Evolutionary conservation across 2,888 invertebrate genomes (phyloP).

Genomic region (Eristalis tenax): DNA sequence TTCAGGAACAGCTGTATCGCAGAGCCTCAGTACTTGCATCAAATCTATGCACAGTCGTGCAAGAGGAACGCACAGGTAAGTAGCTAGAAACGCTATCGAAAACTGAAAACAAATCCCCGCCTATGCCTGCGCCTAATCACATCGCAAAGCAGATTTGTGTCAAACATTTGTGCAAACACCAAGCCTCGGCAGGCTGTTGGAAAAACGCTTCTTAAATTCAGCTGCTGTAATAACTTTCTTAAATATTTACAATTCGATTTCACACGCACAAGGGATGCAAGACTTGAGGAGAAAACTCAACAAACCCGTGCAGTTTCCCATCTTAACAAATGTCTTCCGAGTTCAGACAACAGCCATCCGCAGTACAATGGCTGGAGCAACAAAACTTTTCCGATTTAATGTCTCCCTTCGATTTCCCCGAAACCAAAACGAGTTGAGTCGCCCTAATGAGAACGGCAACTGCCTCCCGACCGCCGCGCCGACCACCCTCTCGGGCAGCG

Average conservation of each 20-base stretch:
- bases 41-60: too few species aligned
- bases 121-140: too few species aligned
- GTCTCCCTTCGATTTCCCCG: background rate
- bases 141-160: background rate
- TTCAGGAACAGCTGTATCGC: too few species aligned
- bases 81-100: too few species aligned
- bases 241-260: background rate
- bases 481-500: background rate
- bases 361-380: background rate
- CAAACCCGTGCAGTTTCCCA: background rate
- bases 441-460: background rate
- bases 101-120: too few species aligned
- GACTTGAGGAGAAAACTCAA: background rate
- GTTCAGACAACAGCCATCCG: background rate
- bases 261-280: background rate
- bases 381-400: conserved; percentile 5
- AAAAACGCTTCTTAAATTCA: background rate
- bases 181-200: background rate
- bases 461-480: background rate
- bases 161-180: background rate
- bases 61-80: too few species aligned
- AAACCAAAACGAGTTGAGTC: background rate
- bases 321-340: background rate
- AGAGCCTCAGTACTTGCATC: too few species aligned
- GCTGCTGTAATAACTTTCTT: background rate